These are phyloP conservation scores for Trichogramma evanescens DNA, from an alignment of 2,888 invertebrate genomes.

Conservation along the genomic window DNA sequence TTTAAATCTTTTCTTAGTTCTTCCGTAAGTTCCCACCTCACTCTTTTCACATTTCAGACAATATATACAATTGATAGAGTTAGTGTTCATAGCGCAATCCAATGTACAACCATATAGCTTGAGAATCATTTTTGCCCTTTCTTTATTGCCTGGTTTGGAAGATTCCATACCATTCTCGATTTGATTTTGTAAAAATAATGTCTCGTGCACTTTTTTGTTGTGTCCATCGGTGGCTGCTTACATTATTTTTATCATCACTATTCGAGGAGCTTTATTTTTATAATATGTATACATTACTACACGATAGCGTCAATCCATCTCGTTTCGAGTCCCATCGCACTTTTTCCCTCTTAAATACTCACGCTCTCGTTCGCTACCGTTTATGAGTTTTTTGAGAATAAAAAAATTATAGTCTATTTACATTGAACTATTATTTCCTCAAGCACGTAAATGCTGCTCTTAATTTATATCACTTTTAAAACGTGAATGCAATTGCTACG, in stretches of 20 bases:
- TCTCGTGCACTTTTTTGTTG: background rate
- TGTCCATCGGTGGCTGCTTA: background rate
- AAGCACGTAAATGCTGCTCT: no score
- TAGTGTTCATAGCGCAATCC: slow-evolving; percentile 38
- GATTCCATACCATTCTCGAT: slow-evolving; percentile 1
- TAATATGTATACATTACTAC: no score
- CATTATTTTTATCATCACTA: background rate
- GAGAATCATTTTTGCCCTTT: background rate
- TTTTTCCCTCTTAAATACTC: no score
- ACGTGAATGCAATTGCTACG: no score
- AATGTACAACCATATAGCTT: slow-evolving; percentile 5
- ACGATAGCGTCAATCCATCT: no score
- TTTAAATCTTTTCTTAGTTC: slow-evolving; percentile 36
- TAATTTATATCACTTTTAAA: no score
- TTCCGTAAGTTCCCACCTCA: slow-evolving; percentile 23
- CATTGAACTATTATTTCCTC: no score
- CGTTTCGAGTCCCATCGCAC: no score
- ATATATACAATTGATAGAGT: slow-evolving; percentile 46
- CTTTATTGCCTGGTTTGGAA: background rate
- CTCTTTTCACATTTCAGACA: slow-evolving; percentile 35
- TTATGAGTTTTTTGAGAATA: no score
- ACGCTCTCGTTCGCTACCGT: no score
- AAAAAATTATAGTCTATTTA: no score
- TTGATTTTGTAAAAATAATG: slow-evolving; percentile 32
- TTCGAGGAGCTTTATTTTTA: no score